Evolutionary conservation across 2,113 vertebrate species (phyloP).

Genomic region (Danionella cerebrum): DNA sequence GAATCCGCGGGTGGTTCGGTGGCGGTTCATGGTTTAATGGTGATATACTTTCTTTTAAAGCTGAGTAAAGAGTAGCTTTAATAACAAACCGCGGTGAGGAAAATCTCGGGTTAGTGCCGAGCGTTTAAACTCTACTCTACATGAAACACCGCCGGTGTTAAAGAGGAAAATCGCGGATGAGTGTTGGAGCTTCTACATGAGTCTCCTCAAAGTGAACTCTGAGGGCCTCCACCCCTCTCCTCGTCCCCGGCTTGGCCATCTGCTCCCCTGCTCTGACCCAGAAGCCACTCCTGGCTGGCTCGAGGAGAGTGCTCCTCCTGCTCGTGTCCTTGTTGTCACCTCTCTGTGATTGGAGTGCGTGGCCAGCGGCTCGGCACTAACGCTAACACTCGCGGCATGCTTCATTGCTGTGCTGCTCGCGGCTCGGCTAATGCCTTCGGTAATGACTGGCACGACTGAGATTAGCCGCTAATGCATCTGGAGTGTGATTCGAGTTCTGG

Average conservation of each 20-base stretch:
- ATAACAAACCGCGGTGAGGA: too few species aligned
- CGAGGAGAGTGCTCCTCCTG: not conserved
- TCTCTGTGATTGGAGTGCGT: slow-evolving; percentile 12
- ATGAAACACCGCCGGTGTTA: too few species aligned
- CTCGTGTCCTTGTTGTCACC: slow-evolving; percentile 14
- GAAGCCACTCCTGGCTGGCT: not conserved
- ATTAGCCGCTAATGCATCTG: slow-evolving; percentile 35
- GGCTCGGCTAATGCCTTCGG: slow-evolving; percentile 16
- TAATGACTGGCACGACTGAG: slow-evolving; percentile 29
- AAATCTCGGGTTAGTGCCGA: too few species aligned
- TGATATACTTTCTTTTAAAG: too few species aligned
- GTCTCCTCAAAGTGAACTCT: too few species aligned
- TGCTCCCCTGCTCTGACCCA: not conserved
- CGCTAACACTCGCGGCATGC: not conserved
- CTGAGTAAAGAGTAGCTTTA: too few species aligned
- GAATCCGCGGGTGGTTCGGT: too few species aligned
- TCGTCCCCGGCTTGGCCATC: not conserved
- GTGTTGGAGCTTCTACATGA: too few species aligned
- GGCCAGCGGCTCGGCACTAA: not conserved
- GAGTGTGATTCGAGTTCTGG: slow-evolving; percentile 26
- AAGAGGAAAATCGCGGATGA: too few species aligned
- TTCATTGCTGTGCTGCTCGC: not conserved
- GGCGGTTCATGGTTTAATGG: too few species aligned
- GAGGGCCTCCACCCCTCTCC: too few species aligned
- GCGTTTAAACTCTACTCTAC: too few species aligned